Evolutionary conservation across 2,888 invertebrate species (phyloP), one percentile per base, ranked within the genome.

Genomic region (Boloria selene): DNA sequence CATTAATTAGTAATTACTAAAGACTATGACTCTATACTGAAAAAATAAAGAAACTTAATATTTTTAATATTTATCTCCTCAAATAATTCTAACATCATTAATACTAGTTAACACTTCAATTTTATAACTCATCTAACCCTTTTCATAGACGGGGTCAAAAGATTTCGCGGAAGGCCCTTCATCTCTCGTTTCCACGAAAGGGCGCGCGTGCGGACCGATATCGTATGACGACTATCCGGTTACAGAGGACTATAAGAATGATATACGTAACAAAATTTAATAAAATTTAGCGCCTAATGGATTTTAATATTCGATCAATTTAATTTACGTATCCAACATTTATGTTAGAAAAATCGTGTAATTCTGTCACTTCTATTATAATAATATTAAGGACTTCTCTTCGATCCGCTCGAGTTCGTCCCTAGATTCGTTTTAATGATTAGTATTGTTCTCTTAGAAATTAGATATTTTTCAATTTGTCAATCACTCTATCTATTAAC

Each of bases 151-250:
- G 49, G 71, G 70, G 72, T 72, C 65, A 76, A 77, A 79, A 74
- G 75, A 75, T 76, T 85, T 84, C 83, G 77, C 67, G 75, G 84
- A 85, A 83, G 80, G 79, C 70, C 55, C 72, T 38, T 50, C 64
- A 75, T 77, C 76, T 79, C 72, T 69, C 75, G 72, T 62, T 86
- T 86, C 84, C 70, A 61, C 74, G 86, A 85, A 85, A 59, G 45
- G 61, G 64, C 69, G 74, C 74, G 77, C 77, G 75, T 73, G 78
- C 74, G 75, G 73, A 71, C 52, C 70, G 68, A 72, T 75, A 77
- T 78, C 77, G 74, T 70, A 76, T 76, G 70, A 76, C 73, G 60
- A 61, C 65, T 80, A 79, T 79, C 78, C 74, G 75, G 74, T 82
- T 79, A 77, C 78, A 53, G 22, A 22, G 13, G 52, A 45, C 26